Base-by-base conservation (phyloP, 2,797 vertebrate genomes). In the Urophycis tenuis region DNA sequence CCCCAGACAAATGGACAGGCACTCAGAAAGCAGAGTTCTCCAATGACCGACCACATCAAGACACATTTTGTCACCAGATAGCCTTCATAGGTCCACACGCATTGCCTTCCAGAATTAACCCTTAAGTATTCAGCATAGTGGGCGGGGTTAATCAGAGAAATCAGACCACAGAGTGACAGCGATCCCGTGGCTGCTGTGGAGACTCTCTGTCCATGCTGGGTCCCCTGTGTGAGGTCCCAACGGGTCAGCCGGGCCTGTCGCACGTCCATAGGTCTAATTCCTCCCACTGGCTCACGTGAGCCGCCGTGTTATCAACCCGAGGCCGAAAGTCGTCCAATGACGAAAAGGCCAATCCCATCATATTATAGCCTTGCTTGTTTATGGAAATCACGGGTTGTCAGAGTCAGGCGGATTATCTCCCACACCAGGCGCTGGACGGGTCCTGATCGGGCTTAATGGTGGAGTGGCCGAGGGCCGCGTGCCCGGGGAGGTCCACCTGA, bases 361-460 rank as follows among this genome's bases (percentile, higher is more conserved):
- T 85, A 90, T 87, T 60, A 78, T 82, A 81, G 75, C 35, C 30
- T 74, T 83, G 74, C 79, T 76, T 84, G 77, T 83, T 67, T 77
- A 73, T 78, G 76, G 78, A 79, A 86, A 79, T 76, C 64, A 79
- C 78, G 86, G 86, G 81, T 90, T 81, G 74, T 41, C 36, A 33
- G 64, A 77, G 87, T 87, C 83, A 88, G 87, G 79, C 79, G 80
- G 89, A 90, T 92, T 89, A 91, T 85, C 82, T 82, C 81, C 77
- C 71, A 80, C 75, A 84, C 72, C 67, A 35, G 79, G 76, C 15
- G 77, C 80, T 77, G 82, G 85, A 84, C 73, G 78, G 76, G 70
- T 81, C 74, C 76, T 88, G 84, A 90, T 89, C 88, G 74, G 74
- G 89, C 88, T 90, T 91, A 64, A 90, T 82, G 79, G 53, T 71